Evolutionary conservation across 2,797 vertebrate species (phyloP).

Genomic region (Ambastaia sidthimunki): DNA sequence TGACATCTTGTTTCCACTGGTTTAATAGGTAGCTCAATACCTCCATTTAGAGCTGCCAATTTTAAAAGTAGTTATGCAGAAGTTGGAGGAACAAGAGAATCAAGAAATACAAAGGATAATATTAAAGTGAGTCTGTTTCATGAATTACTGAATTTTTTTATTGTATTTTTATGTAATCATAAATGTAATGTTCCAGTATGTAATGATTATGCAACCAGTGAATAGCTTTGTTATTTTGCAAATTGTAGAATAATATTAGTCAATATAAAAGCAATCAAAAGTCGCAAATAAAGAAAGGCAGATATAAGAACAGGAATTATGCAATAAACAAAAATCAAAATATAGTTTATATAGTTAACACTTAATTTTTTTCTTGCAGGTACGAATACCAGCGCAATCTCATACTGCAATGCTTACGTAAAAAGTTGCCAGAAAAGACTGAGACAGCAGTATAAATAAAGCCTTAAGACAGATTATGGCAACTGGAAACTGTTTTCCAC

Average conservation of each 20-base stretch:
- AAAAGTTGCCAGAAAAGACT: constrained; percentile 66
- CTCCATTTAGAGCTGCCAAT: constrained; percentile 87
- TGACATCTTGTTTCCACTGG: neutral
- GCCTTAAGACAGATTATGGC: neutral
- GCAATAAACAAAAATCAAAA: too few relatives aligned
- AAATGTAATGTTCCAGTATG: neutral
- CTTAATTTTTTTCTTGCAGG: constrained; percentile 61
- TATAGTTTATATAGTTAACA: neutral
- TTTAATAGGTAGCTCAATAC: constrained; percentile 89
- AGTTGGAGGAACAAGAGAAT: constrained; percentile 84
- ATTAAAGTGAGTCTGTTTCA: constrained; percentile 76
- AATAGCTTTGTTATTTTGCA: neutral
- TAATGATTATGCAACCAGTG: neutral
- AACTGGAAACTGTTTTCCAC: constrained; percentile 4
- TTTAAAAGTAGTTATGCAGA: constrained; percentile 84
- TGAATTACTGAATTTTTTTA: neutral
- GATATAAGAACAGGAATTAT: too few relatives aligned
- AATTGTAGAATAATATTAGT: neutral
- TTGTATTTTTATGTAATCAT: neutral
- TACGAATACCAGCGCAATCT: constrained; percentile 72
- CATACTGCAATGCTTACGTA: constrained; percentile 70
- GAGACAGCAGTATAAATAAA: constrained; percentile 78
- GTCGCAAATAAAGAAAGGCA: neutral
- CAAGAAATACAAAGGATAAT: constrained; percentile 80
- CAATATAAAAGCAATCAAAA: neutral